These are phyloP conservation scores for Scytalopus superciliaris DNA, from an alignment of 2,113 vertebrate species.

Conservation along the genomic window DNA sequence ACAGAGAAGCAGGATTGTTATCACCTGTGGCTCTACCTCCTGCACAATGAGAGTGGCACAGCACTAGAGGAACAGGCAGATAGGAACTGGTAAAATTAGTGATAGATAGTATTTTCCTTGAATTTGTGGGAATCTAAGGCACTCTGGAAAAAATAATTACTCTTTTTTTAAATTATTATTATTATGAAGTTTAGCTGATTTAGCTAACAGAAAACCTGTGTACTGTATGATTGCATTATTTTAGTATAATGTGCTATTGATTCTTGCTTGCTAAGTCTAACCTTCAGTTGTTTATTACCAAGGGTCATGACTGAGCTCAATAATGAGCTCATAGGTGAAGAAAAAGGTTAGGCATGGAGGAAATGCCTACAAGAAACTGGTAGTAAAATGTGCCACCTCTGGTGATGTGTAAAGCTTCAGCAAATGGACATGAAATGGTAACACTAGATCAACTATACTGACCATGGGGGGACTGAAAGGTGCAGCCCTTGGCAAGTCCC, in stretches of 20 bases:
- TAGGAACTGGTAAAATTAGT: background rate
- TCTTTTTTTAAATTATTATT: background rate
- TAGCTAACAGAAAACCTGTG: background rate
- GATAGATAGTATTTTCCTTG: background rate
- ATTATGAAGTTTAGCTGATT: background rate
- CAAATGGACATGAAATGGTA: background rate
- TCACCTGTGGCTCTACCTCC: background rate
- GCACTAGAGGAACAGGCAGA: background rate
- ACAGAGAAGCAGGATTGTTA: background rate
- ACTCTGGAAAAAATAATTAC: background rate
- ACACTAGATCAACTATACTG: background rate
- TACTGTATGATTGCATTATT: background rate
- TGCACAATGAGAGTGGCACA: background rate
- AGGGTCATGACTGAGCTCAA: background rate
- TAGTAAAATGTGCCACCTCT: background rate
- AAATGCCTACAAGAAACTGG: background rate
- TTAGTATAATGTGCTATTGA: background rate
- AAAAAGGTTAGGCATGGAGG: background rate
- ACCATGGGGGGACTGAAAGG: background rate
- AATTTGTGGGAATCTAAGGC: background rate
- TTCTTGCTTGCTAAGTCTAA: background rate
- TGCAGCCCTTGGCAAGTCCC: background rate
- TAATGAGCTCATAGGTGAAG: background rate
- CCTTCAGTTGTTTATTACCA: background rate
- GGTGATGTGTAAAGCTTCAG: background rate